A percentile compares a stretch with the other conserved stretches of the same genome.
These are phyloP conservation scores for Salmo trutta DNA, from an alignment of 2,797 vertebrate species.

Conservation along the genomic window DNA sequence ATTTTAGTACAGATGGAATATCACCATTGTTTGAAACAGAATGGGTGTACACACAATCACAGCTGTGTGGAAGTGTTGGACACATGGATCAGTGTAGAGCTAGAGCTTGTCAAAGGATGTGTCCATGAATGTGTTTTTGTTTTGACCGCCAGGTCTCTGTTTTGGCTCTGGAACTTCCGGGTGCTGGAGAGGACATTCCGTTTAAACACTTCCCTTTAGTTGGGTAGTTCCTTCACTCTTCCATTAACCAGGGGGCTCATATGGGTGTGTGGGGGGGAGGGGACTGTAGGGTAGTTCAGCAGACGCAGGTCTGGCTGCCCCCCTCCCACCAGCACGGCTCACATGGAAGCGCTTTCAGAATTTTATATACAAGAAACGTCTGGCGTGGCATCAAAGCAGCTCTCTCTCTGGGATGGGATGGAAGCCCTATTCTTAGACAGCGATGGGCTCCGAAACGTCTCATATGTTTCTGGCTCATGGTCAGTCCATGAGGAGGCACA, in stretches of 20 bases:
- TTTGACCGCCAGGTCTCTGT: too few relatives aligned
- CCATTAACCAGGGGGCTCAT: background rate
- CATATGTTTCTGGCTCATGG: background rate
- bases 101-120: background rate
- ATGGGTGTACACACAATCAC: too few relatives aligned
- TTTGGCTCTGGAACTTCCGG: too few relatives aligned
- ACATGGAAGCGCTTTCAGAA: conserved; percentile 35
- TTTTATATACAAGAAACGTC: conserved; percentile 13
- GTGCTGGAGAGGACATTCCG: too few relatives aligned
- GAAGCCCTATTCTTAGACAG: conserved; percentile 5
- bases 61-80: background rate
- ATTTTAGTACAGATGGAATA: too few relatives aligned
- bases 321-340: conserved; percentile 1
- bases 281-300: conserved; percentile 1
- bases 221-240: background rate
- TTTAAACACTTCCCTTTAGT: background rate
- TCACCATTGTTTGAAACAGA: too few relatives aligned
- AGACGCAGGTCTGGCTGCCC: conserved; percentile 1
- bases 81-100: background rate
- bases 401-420: conserved; percentile 2
- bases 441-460: conserved; percentile 1
- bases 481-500: background rate
- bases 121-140: too few relatives aligned
- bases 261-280: background rate
- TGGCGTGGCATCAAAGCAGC: conserved; percentile 24